A percentile compares a stretch with the other conserved stretches of the same genome.
phyloP scores from a whole-genome alignment of 1,140 invertebrate species.

The Druon quercuslanigerum region DNA sequence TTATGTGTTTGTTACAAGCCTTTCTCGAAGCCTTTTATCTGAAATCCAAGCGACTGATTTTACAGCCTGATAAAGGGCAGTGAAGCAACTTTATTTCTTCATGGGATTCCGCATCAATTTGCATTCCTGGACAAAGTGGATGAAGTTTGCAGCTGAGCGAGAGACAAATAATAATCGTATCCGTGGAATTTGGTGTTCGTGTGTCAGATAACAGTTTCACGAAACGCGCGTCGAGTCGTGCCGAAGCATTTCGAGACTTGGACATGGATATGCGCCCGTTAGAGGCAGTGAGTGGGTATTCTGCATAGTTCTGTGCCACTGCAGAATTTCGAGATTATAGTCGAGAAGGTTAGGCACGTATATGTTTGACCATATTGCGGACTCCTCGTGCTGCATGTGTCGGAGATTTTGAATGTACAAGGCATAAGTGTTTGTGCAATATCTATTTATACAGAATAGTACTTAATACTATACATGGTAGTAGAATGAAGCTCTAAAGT shows the following conservation, averaged over 20 bases:
- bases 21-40: slow-evolving; percentile 9
- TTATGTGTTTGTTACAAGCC: slow-evolving; percentile 27
- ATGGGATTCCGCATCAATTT: not conserved
- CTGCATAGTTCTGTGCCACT: slow-evolving; percentile 18
- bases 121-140: not conserved
- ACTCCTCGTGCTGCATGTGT: not conserved
- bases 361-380: slow-evolving; percentile 23
- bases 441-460: too few species aligned
- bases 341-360: slow-evolving; percentile 4
- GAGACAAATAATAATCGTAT: slow-evolving; percentile 20
- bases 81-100: slow-evolving; percentile 1
- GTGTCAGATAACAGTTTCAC: slow-evolving; percentile 26
- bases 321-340: slow-evolving; percentile 26
- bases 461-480: too few species aligned
- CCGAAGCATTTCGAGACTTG: slow-evolving; percentile 30
- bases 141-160: not conserved
- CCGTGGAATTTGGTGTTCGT: not conserved
- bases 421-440: too few species aligned
- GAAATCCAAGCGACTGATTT: slow-evolving; percentile 1
- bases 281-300: slow-evolving; percentile 13
- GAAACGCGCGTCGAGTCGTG: slow-evolving; percentile 24
- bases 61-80: slow-evolving; percentile 7
- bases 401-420: not conserved
- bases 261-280: slow-evolving; percentile 27
- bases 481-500: too few species aligned